phyloP scores from a whole-genome alignment of 2,797 vertebrate genomes.

The Cichlasoma orientale region DNA sequence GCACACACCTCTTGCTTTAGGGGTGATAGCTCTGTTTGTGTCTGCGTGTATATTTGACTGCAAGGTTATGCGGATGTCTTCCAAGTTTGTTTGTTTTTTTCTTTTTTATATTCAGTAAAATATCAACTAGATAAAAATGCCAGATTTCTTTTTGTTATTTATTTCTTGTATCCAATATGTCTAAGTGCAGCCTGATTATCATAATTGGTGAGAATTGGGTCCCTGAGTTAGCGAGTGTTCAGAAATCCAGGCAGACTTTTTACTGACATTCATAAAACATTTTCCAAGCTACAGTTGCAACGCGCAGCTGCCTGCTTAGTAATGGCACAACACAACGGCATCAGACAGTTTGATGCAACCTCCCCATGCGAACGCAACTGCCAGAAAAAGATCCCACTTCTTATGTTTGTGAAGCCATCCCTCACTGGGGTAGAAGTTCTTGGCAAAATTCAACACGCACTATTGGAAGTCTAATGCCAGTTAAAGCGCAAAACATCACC shows the following conservation, averaged over 20 bases:
- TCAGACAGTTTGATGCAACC: constrained; percentile 1
- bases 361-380: neutral
- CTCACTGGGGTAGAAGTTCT: neutral
- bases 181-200: neutral
- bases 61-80: neutral
- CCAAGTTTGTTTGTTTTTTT: neutral
- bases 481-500: neutral
- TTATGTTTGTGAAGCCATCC: neutral
- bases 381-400: neutral
- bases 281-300: neutral
- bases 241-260: neutral
- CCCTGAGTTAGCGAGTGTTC: neutral
- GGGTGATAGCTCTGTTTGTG: constrained; percentile 36
- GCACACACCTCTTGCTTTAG: constrained; percentile 62
- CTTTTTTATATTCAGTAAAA: neutral
- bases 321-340: neutral
- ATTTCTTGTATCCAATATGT: neutral
- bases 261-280: neutral
- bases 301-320: neutral
- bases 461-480: neutral
- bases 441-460: neutral
- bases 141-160: neutral
- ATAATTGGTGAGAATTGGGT: neutral
- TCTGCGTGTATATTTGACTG: constrained; percentile 13
- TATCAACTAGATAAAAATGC: neutral